Percentiles rank a stretch among this genome's conserved stretches.
phyloP scores from a whole-genome alignment of 2,113 vertebrate species.

The Macheiramphus alcinus region DNA sequence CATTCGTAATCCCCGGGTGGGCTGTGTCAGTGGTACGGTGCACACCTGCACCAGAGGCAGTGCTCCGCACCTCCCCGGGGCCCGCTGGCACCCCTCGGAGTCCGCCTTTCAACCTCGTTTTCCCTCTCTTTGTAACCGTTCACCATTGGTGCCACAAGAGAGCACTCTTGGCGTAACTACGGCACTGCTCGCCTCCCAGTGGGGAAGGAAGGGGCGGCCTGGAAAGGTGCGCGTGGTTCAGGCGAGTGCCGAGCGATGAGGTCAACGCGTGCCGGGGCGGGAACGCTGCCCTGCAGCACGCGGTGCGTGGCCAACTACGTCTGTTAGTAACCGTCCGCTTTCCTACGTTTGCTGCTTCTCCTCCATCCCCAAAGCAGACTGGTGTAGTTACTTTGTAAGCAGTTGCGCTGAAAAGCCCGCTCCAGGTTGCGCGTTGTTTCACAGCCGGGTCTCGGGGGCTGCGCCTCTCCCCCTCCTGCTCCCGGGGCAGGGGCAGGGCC shows the following conservation, averaged over 20 bases:
- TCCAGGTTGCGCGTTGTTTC: not conserved
- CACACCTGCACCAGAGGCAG: rapidly evolving
- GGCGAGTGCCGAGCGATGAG: too few relatives aligned
- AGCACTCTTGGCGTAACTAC: not conserved
- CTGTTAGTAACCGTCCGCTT: rapidly evolving
- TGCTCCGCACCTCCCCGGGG: rapidly evolving
- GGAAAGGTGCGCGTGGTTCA: too few relatives aligned
- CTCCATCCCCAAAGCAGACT: rapidly evolving
- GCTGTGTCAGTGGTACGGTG: rapidly evolving
- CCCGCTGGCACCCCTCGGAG: not conserved
- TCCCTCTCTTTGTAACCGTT: rapidly evolving
- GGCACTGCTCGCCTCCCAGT: rapidly evolving
- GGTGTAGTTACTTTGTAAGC: not conserved
- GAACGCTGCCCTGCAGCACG: too few relatives aligned
- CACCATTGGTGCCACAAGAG: not conserved
- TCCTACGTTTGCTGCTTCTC: too few relatives aligned
- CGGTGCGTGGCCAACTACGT: rapidly evolving
- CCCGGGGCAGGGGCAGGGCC: too few relatives aligned
- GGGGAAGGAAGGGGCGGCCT: rapidly evolving
- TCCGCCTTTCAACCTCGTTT: rapidly evolving
- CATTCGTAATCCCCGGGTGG: rapidly evolving
- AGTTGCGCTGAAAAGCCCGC: not conserved
- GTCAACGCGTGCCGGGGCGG: too few relatives aligned
- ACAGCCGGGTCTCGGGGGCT: too few relatives aligned
- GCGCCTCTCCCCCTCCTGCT: not conserved